These are phyloP conservation scores for Bruchidius siliquastri DNA, from an alignment of 2,888 invertebrate species.

Conservation along the genomic window DNA sequence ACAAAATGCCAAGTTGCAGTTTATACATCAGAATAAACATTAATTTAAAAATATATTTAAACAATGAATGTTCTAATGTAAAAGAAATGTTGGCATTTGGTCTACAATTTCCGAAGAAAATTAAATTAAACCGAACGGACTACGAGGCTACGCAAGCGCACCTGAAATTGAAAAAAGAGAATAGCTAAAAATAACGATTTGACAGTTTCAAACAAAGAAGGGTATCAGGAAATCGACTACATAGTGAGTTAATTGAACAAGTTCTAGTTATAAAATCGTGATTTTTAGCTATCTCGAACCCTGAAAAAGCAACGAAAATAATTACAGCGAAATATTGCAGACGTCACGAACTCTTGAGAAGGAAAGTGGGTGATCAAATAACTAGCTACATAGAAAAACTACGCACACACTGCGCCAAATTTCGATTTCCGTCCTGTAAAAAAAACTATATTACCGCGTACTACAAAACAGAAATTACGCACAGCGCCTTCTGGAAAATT, in stretches of 20 bases:
- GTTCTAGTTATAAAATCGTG: not conserved
- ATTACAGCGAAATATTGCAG: not conserved
- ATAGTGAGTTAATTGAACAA: no score
- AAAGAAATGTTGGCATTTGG: constrained; percentile 17
- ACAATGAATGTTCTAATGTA: not conserved
- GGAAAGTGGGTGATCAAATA: not conserved
- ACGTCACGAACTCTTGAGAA: not conserved
- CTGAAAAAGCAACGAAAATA: not conserved
- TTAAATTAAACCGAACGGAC: not conserved
- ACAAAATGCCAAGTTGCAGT: not conserved
- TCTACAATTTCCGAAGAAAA: constrained; percentile 19
- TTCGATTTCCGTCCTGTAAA: not conserved
- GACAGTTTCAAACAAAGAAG: no score
- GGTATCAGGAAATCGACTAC: no score
- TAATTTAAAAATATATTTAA: not conserved
- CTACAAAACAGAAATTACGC: not conserved
- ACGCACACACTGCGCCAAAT: not conserved
- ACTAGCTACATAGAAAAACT: not conserved
- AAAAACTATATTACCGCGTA: not conserved
- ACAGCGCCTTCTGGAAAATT: not conserved
- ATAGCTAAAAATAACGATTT: not conserved
- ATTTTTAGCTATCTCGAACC: not conserved
- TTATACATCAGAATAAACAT: not conserved
- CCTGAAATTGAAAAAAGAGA: constrained; percentile 1
- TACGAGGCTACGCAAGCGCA: constrained; percentile 1